A percentile compares a stretch with the other conserved stretches of the same genome.
Conservation (phyloP, 2,797 vertebrate species). For the Notolepis coatsorum region DNA sequence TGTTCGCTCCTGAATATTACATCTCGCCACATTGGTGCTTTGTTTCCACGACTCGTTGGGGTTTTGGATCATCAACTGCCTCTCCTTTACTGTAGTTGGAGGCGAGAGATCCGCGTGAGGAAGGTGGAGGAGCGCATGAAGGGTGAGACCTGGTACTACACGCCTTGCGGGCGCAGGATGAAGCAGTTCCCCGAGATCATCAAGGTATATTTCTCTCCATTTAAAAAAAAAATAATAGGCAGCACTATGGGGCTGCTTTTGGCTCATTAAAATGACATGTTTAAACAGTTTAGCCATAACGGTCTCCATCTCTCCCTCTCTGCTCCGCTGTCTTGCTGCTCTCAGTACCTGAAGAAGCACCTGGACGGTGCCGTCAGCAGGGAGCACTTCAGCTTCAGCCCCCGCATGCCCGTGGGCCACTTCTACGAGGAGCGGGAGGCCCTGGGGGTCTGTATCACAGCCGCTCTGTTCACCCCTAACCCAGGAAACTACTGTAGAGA, state of each 20-base stretch:
- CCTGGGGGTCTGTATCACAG: slow-evolving; percentile 85
- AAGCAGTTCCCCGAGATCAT: slow-evolving; percentile 98
- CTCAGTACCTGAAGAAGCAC: slow-evolving; percentile 92
- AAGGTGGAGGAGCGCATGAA: slow-evolving; percentile 92
- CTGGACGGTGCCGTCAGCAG: slow-evolving; percentile 87
- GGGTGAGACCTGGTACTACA: slow-evolving; percentile 98
- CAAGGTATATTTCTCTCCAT: slow-evolving; percentile 82
- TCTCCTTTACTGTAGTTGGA: slow-evolving; percentile 83
- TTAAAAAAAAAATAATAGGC: neutral
- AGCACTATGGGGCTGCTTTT: no score
- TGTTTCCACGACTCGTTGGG: neutral
- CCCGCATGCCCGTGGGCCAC: slow-evolving; percentile 96
- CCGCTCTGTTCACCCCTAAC: no score
- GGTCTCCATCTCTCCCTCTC: neutral
- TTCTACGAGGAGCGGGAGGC: slow-evolving; percentile 95
- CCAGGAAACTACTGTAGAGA: no score
- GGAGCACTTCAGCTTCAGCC: slow-evolving; percentile 98
- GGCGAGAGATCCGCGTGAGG: slow-evolving; percentile 92
- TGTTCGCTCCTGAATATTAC: neutral
- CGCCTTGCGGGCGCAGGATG: slow-evolving; percentile 96
- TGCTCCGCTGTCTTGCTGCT: neutral
- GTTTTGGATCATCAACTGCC: neutral
- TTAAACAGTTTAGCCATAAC: neutral
- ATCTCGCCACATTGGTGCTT: neutral
- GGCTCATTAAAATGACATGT: no score